phyloP scores from a whole-genome alignment of 2,113 vertebrate genomes.

The Podarcis raffonei region DNA sequence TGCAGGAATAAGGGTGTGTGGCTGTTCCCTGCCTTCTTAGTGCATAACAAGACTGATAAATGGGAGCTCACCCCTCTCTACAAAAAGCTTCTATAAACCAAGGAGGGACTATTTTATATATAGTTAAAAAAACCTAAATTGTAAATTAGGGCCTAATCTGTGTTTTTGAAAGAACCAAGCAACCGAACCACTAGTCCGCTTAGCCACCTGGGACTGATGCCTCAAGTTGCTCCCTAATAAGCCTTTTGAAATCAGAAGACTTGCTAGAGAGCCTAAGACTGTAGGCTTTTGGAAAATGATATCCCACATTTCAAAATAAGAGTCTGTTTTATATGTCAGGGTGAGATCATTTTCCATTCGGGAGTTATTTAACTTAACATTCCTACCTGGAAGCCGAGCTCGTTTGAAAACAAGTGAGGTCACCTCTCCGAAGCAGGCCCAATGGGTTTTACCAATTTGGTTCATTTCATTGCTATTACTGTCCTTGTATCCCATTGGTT shows the following conservation, averaged over 20 bases:
- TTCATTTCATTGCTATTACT: not conserved
- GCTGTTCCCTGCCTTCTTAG: not conserved
- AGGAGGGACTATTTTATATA: not conserved
- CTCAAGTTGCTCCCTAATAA: not conserved
- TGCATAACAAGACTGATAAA: not conserved
- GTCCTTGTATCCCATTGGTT: not conserved
- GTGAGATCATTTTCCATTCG: not conserved
- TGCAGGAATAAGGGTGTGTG: not conserved
- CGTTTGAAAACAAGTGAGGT: not conserved
- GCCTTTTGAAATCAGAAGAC: not conserved
- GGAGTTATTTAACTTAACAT: not conserved
- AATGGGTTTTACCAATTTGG: not conserved
- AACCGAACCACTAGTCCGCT: not conserved
- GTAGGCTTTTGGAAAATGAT: not conserved
- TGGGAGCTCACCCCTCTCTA: not conserved
- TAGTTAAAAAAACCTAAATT: not conserved
- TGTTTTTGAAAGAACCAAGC: constrained; percentile 10
- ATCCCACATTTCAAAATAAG: not conserved
- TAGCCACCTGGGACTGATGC: not conserved
- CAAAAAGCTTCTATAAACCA: not conserved
- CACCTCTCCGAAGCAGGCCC: not conserved
- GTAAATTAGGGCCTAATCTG: not conserved
- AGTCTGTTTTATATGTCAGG: not conserved
- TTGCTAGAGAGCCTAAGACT: not conserved
- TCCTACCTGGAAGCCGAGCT: not conserved